A percentile compares a stretch with the other conserved stretches of the same genome.
phyloP scores from a whole-genome alignment of 1,140 invertebrate species.

The Amphibalanus amphitrite region DNA sequence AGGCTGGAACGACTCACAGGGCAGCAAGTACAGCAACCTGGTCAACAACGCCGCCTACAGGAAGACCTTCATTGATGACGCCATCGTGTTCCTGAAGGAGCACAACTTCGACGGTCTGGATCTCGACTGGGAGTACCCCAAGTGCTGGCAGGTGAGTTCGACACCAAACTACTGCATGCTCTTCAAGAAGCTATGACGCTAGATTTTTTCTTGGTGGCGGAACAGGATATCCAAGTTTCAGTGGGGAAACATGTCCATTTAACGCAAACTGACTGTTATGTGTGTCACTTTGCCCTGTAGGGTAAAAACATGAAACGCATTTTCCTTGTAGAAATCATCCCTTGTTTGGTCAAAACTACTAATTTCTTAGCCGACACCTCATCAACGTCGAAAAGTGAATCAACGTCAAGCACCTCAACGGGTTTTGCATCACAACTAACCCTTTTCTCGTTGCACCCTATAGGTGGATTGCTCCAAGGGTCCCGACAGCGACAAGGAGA shows the following conservation, averaged over 20 bases:
- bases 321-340: too few species aligned
- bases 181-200: too few species aligned
- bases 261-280: too few species aligned
- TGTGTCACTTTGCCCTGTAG: too few species aligned
- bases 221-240: too few species aligned
- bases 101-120: conserved; percentile 21
- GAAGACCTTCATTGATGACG: conserved; percentile 15
- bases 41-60: conserved; percentile 37
- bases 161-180: too few species aligned
- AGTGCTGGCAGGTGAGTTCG: conserved; percentile 18
- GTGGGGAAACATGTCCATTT: too few species aligned
- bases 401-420: too few species aligned
- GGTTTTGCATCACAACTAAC: too few species aligned
- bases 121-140: conserved; percentile 22
- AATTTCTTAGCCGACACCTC: too few species aligned
- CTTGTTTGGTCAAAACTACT: not conserved
- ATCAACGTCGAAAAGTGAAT: not conserved
- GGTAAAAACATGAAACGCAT: too few species aligned
- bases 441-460: not conserved
- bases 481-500: conserved; percentile 35
- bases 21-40: conserved; percentile 60
- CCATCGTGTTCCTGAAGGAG: conserved; percentile 18
- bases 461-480: conserved; percentile 38
- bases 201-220: too few species aligned
- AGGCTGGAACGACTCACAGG: conserved; percentile 74